Conservation (phyloP, 2,113 vertebrate genomes). For the Tetraodon nigroviridis region DNA sequence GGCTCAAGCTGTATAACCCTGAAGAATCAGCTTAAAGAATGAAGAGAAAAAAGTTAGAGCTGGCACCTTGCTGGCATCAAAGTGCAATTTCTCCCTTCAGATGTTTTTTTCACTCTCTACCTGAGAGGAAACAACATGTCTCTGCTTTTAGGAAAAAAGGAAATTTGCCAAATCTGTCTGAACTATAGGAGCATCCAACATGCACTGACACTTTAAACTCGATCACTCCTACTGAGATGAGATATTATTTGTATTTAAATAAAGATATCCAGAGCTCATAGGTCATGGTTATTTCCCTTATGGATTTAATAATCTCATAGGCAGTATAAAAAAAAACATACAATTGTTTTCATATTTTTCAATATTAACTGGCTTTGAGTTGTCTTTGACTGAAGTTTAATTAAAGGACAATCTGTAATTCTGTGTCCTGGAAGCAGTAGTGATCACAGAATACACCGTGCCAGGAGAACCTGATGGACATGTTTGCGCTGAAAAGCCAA, state of each 20-base stretch:
- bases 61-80: slow-evolving; percentile 59
- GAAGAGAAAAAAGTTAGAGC: slow-evolving; percentile 47
- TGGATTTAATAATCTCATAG: slow-evolving; percentile 11
- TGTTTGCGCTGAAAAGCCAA: slow-evolving; percentile 2
- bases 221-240: slow-evolving; percentile 53
- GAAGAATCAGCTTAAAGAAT: slow-evolving; percentile 55
- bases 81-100: slow-evolving; percentile 39
- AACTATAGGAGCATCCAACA: slow-evolving; percentile 11
- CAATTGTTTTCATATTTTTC: too few species aligned
- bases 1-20: slow-evolving; percentile 37
- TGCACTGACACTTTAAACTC: slow-evolving; percentile 30
- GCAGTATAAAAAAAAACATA: not conserved
- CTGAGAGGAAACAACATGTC: slow-evolving; percentile 45
- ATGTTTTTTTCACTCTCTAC: slow-evolving; percentile 37
- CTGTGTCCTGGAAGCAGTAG: slow-evolving; percentile 15
- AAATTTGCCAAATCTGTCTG: slow-evolving; percentile 9
- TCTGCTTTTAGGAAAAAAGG: slow-evolving; percentile 15
- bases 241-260: slow-evolving; percentile 45
- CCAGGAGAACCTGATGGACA: slow-evolving; percentile 6
- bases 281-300: slow-evolving; percentile 10
- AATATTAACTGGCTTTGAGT: slow-evolving; percentile 16
- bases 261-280: too few species aligned
- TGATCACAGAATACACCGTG: slow-evolving; percentile 24
- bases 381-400: not conserved
- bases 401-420: slow-evolving; percentile 14